Conservation (phyloP, 2,113 vertebrate genomes). For the Zosterops japonicus region DNA sequence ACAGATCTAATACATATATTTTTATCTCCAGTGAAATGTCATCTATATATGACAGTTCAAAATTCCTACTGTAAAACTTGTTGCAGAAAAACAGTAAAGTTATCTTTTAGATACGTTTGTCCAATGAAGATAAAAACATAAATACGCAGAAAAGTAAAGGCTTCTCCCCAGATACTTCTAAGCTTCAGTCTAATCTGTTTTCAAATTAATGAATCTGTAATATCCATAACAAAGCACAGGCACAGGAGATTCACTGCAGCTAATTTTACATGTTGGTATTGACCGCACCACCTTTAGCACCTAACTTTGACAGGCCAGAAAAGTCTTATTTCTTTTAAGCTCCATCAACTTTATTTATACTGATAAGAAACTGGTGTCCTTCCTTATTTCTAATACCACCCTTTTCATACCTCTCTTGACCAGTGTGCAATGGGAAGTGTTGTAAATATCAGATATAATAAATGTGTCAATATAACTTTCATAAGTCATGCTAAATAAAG, state of each 20-base stretch:
- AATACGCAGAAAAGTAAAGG: not conserved
- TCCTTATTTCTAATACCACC: not conserved
- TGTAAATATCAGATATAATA: not conserved
- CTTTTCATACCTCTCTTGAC: not conserved
- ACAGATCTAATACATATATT: not conserved
- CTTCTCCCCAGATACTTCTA: not conserved
- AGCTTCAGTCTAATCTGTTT: not conserved
- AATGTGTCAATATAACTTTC: not conserved
- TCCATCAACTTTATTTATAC: not conserved
- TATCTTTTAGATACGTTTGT: not conserved
- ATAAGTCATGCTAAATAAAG: not conserved
- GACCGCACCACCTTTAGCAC: not conserved
- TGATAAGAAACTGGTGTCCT: not conserved
- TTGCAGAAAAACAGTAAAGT: not conserved
- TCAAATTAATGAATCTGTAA: not conserved
- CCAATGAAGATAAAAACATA: not conserved
- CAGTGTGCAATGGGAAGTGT: not conserved
- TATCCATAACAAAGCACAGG: not conserved
- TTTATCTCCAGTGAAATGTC: not conserved
- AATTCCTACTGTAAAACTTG: not conserved
- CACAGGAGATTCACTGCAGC: not conserved
- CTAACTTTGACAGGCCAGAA: not conserved
- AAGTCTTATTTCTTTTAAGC: not conserved
- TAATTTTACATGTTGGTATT: not conserved
- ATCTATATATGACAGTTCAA: not conserved